These are phyloP conservation scores for Lepisosteus oculatus DNA, from an alignment of 2,113 vertebrate genomes.

Conservation along the genomic window DNA sequence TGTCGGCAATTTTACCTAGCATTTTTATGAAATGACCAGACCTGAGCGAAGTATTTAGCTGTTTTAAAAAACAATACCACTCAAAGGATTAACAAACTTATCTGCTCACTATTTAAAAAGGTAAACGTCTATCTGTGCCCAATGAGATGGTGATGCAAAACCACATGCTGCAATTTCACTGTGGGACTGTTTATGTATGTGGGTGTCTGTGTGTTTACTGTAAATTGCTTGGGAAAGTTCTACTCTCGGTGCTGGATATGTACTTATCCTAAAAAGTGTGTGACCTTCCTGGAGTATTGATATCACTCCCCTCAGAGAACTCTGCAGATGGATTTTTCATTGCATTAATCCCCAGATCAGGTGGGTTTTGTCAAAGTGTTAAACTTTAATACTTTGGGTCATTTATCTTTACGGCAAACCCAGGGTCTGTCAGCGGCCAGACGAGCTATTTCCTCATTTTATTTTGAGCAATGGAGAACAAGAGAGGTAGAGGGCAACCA, in stretches of 20 bases:
- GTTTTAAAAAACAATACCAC: no score
- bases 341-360: conserved; percentile 72
- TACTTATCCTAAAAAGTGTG: conserved; percentile 60
- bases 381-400: conserved; percentile 73
- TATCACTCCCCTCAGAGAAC: conserved; percentile 57
- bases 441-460: conserved; percentile 80
- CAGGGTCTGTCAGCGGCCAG: conserved; percentile 76
- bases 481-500: conserved; percentile 43
- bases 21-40: no score
- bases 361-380: conserved; percentile 77
- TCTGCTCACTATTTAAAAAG: no score
- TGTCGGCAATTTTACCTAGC: no score
- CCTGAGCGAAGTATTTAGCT: no score
- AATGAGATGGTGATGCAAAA: no score
- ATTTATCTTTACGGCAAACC: conserved; percentile 75
- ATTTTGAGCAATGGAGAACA: conserved; percentile 59
- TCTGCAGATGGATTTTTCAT: conserved; percentile 60
- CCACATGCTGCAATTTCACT: neutral
- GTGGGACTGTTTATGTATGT: neutral
- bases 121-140: no score
- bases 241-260: conserved; percentile 43
- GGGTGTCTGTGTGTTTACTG: conserved; percentile 10
- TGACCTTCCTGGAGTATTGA: conserved; percentile 53
- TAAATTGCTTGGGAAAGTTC: conserved; percentile 32
- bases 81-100: no score